Conservation (phyloP, 2,113 vertebrate species). For the Prolemur simus region DNA sequence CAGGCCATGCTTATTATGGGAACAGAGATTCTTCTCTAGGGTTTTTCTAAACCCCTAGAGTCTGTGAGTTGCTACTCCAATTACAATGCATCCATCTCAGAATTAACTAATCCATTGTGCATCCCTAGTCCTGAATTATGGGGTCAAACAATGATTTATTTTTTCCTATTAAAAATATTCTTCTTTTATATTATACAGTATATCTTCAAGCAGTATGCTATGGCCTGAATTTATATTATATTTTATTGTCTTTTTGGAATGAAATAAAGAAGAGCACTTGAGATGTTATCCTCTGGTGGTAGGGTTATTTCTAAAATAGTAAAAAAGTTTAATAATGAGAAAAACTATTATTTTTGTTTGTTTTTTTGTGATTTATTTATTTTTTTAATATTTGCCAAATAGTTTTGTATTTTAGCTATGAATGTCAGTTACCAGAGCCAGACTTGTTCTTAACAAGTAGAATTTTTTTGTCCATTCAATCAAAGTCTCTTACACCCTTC, state of each 20-base stretch:
- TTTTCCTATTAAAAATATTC: neutral
- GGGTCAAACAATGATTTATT: neutral
- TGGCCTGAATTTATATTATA: neutral
- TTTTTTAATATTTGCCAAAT: too few relatives aligned
- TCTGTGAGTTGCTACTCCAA: slow-evolving; percentile 38
- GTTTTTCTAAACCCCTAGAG: neutral
- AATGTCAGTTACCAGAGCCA: too few relatives aligned
- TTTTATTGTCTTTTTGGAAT: slow-evolving; percentile 13
- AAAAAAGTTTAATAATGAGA: slow-evolving; percentile 7
- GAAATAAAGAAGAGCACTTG: slow-evolving; percentile 34
- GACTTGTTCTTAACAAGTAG: too few relatives aligned
- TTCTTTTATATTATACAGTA: neutral
- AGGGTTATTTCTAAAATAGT: slow-evolving; percentile 34
- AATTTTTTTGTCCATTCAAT: too few relatives aligned
- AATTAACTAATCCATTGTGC: slow-evolving; percentile 28
- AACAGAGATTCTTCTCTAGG: neutral
- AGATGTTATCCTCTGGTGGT: neutral
- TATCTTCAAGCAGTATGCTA: neutral
- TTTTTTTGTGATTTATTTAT: too few relatives aligned
- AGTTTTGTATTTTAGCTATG: too few relatives aligned
- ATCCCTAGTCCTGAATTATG: neutral
- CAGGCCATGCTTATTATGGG: neutral
- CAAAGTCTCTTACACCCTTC: too few relatives aligned
- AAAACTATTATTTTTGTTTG: neutral
- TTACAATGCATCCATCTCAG: slow-evolving; percentile 31